Conservation (phyloP, 2,888 invertebrate genomes). For the Drosophila fulvimacula region DNA sequence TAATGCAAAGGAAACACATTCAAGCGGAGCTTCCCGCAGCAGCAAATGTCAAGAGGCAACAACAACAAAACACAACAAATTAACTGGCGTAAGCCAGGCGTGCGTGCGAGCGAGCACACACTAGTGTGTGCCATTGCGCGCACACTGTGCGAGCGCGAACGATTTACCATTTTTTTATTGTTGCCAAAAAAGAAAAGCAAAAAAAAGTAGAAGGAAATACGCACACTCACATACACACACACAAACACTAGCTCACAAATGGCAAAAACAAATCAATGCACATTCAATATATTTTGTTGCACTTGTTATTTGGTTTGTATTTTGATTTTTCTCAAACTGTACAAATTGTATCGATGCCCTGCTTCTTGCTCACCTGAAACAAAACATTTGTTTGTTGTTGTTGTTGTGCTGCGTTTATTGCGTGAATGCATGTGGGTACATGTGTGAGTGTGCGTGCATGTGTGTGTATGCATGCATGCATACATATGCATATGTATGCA, state of each 20-base stretch:
- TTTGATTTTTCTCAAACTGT: slow-evolving; percentile 4
- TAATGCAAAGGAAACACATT: slow-evolving; percentile 13
- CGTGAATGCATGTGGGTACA: slow-evolving; percentile 64
- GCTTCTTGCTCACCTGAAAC: slow-evolving; percentile 62
- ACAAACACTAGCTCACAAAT: background rate
- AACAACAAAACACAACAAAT: slow-evolving; percentile 77
- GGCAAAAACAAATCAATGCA: slow-evolving; percentile 51
- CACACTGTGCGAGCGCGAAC: slow-evolving; percentile 50
- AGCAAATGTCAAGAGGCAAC: slow-evolving; percentile 67
- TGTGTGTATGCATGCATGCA: slow-evolving; percentile 28
- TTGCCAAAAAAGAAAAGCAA: slow-evolving; percentile 33
- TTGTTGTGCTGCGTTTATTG: slow-evolving; percentile 64
- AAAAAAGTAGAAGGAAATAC: background rate
- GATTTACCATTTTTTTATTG: slow-evolving; percentile 54
- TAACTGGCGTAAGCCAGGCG: slow-evolving; percentile 33
- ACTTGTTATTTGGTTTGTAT: slow-evolving; percentile 27
- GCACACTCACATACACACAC: slow-evolving; percentile 3
- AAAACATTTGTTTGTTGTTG: slow-evolving; percentile 66
- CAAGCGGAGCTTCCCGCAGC: slow-evolving; percentile 30
- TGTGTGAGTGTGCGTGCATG: slow-evolving; percentile 10
- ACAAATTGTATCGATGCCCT: slow-evolving; percentile 10
- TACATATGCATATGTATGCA: slow-evolving; percentile 49
- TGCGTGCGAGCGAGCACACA: slow-evolving; percentile 70
- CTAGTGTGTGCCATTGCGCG: slow-evolving; percentile 41
- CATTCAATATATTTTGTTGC: slow-evolving; percentile 51